Conservation (phyloP, 2,797 vertebrate genomes). For the Leptodactylus fallax region DNA sequence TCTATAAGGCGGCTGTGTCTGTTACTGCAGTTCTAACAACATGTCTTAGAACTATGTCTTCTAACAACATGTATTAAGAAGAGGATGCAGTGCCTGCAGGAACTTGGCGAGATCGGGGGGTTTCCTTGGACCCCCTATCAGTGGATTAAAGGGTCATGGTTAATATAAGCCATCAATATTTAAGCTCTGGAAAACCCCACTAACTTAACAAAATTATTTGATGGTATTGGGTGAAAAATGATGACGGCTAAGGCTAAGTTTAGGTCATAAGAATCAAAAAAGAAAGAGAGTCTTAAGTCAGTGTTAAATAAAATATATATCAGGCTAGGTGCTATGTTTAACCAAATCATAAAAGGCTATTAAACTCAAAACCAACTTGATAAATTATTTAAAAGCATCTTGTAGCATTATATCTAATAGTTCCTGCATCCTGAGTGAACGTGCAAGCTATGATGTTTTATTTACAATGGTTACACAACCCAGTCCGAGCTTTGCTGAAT, state of each 20-base stretch:
- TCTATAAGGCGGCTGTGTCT: too few relatives aligned
- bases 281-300: not conserved
- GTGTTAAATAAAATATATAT: slow-evolving; percentile 13
- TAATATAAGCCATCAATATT: not conserved
- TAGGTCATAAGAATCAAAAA: not conserved
- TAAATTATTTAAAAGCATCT: slow-evolving; percentile 3
- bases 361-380: not conserved
- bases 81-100: too few relatives aligned
- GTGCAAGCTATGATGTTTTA: not conserved
- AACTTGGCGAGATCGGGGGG: too few relatives aligned
- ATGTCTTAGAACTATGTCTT: too few relatives aligned
- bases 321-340: not conserved
- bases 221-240: not conserved
- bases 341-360: slow-evolving; percentile 11
- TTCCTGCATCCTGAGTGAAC: not conserved
- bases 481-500: not conserved
- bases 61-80: too few relatives aligned
- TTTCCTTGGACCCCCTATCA: too few relatives aligned
- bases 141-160: too few relatives aligned
- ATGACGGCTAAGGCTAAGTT: not conserved
- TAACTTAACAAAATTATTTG: not conserved
- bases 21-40: too few relatives aligned
- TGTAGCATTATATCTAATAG: not conserved
- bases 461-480: slow-evolving; percentile 1
- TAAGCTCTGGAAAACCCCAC: not conserved